Evolutionary conservation across 2,888 invertebrate genomes (phyloP).

Genomic region (Agriotes lineatus): DNA sequence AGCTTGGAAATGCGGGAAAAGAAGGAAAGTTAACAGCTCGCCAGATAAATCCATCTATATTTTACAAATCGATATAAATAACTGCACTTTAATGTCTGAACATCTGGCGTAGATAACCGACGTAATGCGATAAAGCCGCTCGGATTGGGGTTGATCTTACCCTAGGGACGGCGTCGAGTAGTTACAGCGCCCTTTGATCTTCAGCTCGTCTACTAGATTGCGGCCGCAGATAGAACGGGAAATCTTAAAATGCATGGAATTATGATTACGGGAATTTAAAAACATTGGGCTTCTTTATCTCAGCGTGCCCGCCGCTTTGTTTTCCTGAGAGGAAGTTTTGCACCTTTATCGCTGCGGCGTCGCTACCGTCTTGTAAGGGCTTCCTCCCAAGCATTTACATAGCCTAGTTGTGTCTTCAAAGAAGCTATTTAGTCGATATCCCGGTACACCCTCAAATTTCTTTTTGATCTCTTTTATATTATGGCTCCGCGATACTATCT

Average conservation of each 20-base stretch:
- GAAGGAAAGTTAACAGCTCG: conserved; percentile 36
- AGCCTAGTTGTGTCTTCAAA: conserved; percentile 2
- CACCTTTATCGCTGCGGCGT: background rate
- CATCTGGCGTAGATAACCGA: conserved; percentile 54
- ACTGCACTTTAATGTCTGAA: conserved; percentile 55
- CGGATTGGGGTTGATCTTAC: conserved; percentile 48
- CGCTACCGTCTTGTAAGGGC: background rate
- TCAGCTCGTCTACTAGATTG: conserved; percentile 41
- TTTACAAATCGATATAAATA: conserved; percentile 54
- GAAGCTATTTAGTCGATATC: conserved; percentile 11
- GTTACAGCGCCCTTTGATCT: conserved; percentile 49
- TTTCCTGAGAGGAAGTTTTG: background rate
- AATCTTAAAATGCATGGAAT: conserved; percentile 40
- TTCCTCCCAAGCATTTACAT: conserved; percentile 1
- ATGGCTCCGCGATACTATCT: too few species aligned
- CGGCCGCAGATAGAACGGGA: conserved; percentile 32
- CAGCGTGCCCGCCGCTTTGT: background rate
- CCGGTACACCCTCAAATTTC: background rate
- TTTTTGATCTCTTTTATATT: background rate
- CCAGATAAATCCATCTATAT: conserved; percentile 44
- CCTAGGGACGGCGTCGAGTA: conserved; percentile 44
- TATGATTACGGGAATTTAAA: conserved; percentile 31
- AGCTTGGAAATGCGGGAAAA: conserved; percentile 17
- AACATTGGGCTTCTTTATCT: conserved; percentile 25
- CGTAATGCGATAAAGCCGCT: conserved; percentile 48